Evolutionary conservation across 2,113 vertebrate genomes (phyloP).

Genomic region (Pachypanchax playfairii): DNA sequence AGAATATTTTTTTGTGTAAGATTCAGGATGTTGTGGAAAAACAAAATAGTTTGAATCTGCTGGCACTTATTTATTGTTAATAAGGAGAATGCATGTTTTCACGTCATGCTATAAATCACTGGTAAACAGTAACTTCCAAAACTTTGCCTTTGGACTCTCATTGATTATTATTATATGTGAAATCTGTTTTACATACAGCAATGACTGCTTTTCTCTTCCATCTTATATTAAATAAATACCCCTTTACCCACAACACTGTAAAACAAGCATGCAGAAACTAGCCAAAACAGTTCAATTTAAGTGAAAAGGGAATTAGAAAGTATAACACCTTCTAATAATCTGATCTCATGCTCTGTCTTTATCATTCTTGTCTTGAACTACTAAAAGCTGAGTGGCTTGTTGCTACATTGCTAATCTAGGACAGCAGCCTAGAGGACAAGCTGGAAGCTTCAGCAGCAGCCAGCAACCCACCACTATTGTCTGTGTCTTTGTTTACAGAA

Average conservation of each 20-base stretch:
- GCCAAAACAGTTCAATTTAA: not conserved
- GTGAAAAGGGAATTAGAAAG: not conserved
- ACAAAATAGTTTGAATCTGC: not conserved
- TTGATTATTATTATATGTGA: no score
- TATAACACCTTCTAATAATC: slow-evolving; percentile 15
- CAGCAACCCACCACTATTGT: slow-evolving; percentile 68
- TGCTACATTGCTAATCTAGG: slow-evolving; percentile 59
- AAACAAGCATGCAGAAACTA: slow-evolving; percentile 19
- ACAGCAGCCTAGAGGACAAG: slow-evolving; percentile 56
- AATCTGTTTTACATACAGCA: not conserved
- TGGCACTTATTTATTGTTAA: not conserved
- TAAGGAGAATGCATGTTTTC: not conserved
- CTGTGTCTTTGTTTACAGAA: slow-evolving; percentile 64
- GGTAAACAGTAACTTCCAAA: no score
- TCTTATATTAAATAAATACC: slow-evolving; percentile 1
- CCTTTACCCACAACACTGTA: not conserved
- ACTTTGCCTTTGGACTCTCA: no score
- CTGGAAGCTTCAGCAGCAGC: slow-evolving; percentile 50
- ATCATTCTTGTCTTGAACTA: slow-evolving; percentile 15
- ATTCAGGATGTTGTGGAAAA: not conserved
- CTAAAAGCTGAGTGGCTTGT: slow-evolving; percentile 23
- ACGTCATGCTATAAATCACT: not conserved
- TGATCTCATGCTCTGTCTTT: slow-evolving; percentile 12
- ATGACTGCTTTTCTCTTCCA: not conserved
- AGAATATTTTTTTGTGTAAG: not conserved